These are phyloP conservation scores for Stegophylla sp. DNA, from an alignment of 2,888 invertebrate genomes.

Conservation along the genomic window DNA sequence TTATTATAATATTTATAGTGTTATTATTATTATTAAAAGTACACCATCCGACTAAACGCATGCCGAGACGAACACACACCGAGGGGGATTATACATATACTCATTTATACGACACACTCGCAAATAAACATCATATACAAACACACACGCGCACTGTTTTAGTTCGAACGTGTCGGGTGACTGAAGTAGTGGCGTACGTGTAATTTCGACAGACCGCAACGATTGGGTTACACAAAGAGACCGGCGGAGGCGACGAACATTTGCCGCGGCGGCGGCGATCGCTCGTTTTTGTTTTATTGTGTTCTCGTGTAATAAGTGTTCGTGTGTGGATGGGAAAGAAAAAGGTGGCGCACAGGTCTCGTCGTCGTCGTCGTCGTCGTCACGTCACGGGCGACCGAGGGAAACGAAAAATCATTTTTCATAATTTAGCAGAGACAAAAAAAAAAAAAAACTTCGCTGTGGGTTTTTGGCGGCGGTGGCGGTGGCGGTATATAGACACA, in stretches of 20 bases:
- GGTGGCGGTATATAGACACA: not conserved
- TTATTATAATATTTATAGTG: conserved; percentile 2
- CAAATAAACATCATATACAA: too few relatives aligned
- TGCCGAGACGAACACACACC: conserved; percentile 28
- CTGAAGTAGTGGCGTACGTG: conserved; percentile 22
- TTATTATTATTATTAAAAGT: conserved; percentile 14
- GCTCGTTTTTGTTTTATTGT: conserved; percentile 44
- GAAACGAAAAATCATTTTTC: conserved; percentile 53
- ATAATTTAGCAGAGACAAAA: conserved; percentile 30
- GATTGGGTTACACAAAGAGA: conserved; percentile 58
- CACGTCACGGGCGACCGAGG: conserved; percentile 15
- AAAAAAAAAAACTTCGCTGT: conserved; percentile 16
- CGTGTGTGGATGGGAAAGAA: conserved; percentile 2
- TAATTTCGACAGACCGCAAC: conserved; percentile 57
- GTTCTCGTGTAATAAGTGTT: not conserved
- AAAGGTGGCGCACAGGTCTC: conserved; percentile 31
- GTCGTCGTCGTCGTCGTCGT: not conserved
- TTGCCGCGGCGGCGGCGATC: conserved; percentile 27
- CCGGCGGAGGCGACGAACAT: conserved; percentile 29
- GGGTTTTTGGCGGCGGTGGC: conserved; percentile 41
- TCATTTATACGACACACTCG: too few relatives aligned
- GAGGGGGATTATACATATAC: not conserved
- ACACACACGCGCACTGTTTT: not conserved
- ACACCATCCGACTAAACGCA: conserved; percentile 13
- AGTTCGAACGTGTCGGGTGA: conserved; percentile 54